Base-by-base conservation (phyloP, 2,888 invertebrate species). In the Torymus texanus region DNA sequence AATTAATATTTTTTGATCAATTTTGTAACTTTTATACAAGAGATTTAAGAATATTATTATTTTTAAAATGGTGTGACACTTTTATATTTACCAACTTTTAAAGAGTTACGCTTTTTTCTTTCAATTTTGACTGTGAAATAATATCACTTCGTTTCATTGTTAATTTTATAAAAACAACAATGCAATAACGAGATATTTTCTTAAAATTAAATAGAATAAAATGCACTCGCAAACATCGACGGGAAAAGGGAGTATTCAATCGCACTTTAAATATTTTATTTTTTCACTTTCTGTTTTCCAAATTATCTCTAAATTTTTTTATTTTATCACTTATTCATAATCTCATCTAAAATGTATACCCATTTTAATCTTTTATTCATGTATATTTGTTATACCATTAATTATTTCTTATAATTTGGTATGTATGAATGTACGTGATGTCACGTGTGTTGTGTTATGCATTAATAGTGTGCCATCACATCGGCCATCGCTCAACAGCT, bases 401-500 rank as follows among this genome's bases (percentile, higher is more conserved):
- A 74, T 65, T 65, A 73, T 65, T 55, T 61, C 71, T 14, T 68
- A 77, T 77, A 72, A 70, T 72, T 80, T 68, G 68, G 82, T 82
- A 82, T 81, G 84, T 85, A 84, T 87, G 86, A 85, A 86, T 87
- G 87, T 86, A 86, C 86, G 88, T 83, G 86, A 86, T 85, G 88
- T 89, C 87, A 89, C 85, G 88, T 85, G 88, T 87, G 88, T 87
- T 87, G 86, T 88, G 86, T 90, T 89, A 87, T 89, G 89, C 88
- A 84, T 87, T 88, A 90, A 90, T 90, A 91, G 90, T 90, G 89
- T 87, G 86, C 87, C 85, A 85, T 91, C 86, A 86, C 86, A 85
- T 90, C 90, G 84, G 88, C 94, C 90, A 91, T 93, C 91, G 95
- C 95, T 84, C 95, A 95, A 91, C 92, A 92, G 89, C 91, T 95